Percentiles rank a stretch among this genome's conserved stretches.
phyloP scores from a whole-genome alignment of 2,888 invertebrate genomes.

The Leptinotarsa tumamoca region DNA sequence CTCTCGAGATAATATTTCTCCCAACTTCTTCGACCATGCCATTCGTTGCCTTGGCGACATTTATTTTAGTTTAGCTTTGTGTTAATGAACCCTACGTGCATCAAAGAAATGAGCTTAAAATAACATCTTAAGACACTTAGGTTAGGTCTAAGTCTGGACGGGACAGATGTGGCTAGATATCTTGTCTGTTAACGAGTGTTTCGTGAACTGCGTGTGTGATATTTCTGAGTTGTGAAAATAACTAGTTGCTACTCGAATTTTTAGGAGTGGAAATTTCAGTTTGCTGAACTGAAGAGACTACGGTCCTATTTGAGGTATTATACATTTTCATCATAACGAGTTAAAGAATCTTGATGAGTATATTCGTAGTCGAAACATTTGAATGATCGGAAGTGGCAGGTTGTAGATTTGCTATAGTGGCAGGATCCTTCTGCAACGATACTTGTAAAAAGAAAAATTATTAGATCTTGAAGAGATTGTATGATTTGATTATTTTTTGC shows the following conservation, averaged over 20 bases:
- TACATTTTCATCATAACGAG: not conserved
- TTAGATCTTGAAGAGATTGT: no score
- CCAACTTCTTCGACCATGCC: not conserved
- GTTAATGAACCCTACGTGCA: slow-evolving; percentile 55
- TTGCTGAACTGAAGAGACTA: not conserved
- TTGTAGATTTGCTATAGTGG: no score
- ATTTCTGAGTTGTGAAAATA: slow-evolving; percentile 26
- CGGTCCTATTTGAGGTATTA: not conserved
- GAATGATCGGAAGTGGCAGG: no score
- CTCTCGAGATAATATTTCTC: not conserved
- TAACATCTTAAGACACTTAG: slow-evolving; percentile 49
- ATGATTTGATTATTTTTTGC: no score
- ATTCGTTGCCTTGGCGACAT: slow-evolving; percentile 39
- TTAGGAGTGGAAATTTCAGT: not conserved
- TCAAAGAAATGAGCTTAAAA: slow-evolving; percentile 45
- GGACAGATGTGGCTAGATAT: slow-evolving; percentile 35
- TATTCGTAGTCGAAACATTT: no score
- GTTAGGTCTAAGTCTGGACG: slow-evolving; percentile 31
- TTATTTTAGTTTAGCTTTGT: slow-evolving; percentile 45
- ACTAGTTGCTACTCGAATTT: slow-evolving; percentile 3
- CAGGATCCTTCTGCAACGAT: no score
- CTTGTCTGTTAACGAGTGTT: slow-evolving; percentile 23
- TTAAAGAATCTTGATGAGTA: no score
- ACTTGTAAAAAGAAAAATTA: no score
- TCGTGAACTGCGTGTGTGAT: slow-evolving; percentile 22